Base-by-base conservation (phyloP, 2,888 invertebrate genomes). In the Morpho helenor region DNA sequence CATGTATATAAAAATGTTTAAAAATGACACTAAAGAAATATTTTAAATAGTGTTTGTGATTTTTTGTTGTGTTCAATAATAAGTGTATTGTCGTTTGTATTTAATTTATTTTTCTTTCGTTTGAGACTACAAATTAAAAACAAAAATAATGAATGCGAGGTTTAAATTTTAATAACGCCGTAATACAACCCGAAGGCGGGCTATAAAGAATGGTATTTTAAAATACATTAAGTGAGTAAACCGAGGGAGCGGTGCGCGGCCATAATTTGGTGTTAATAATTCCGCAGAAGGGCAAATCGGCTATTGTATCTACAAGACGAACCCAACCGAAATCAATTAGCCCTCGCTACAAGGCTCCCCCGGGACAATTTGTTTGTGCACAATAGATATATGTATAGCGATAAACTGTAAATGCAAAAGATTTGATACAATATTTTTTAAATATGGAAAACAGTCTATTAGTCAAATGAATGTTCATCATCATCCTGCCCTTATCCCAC, bases 221-320 rank as follows among this genome's bases (percentile, higher is more conserved):
- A 77, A 79, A 76, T 76, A 79, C 81, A 82, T 83, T 82, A 79
- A 75, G 74, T 70, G 70, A 70, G 74, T 73, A 80, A 81, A 82
- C 80, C 76, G 66, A 64, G 67, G 68, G 61, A 57, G 63, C 49
- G 63, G 64, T 62, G 62, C 76, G 67, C 62, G 67, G 69, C 74
- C 73, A 76, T 80, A 82, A 83, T 81, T 81, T 72, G 67, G 74
- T 76, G 82, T 84, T 83, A 82, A 87, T 85, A 84, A 86, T 84
- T 83, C 82, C 75, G 68, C 69, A 69, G 70, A 68, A 68, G 71
- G 68, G 70, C 75, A 72, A 77, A 77, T 71, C 71, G 72, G 55
- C 63, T 74, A 76, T 77, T 76, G 77, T 73, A 60, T 57, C 59
- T 59, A 60, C 56, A 65, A 62, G 63, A 53, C 46, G 22, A 46